Evolutionary conservation across 2,113 vertebrate genomes (phyloP), one percentile per base, ranked within the genome.

Genomic region (Pterophyllum scalare): DNA sequence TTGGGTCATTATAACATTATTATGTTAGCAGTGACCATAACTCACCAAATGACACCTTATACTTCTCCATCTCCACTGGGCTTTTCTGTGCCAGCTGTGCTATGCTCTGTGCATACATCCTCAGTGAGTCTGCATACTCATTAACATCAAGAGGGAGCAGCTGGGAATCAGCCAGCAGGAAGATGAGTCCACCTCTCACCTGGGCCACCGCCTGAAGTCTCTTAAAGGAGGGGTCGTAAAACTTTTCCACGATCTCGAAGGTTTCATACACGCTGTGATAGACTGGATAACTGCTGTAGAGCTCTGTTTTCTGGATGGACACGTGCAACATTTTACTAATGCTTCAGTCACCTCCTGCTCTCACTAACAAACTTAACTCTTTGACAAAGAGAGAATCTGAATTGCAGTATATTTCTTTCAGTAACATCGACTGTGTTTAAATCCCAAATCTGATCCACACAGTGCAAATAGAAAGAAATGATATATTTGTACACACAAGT

Each of bases 241-340:
- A 98, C 13, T 82, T 94, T 76, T 98, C 95, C 90, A 99, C 98
- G 64, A 99, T 65, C 89, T 99, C 98, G 62, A 97, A 99, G 1
- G 98, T 99, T 92, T 99, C 98, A 3, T 98, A 99, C 26, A 97
- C 95, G 2, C 97, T 99, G 93, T 99, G 98, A 85, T 99, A 99
- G 49, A 97, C 94, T 0, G 98, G 98, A 75, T 99, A 99, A 88
- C 87, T 98, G 94, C 97, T 99, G 96, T 97, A 98, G 31, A 93
- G 96, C 87, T 98, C 97, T 6, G 95, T 96, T 95, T 97, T 98
- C 98, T 99, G 86, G 20, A 67, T 7, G 3, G 24, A 83, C 31
- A 86, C 19, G 89, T 11, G 75, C 14, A 40, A 81, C 13, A 78
- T 40, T 78, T 70, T 3, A 52, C 24, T 56, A 14, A 78, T 5